Conservation (phyloP, 2,113 vertebrate species). For the Apteryx mantelli region DNA sequence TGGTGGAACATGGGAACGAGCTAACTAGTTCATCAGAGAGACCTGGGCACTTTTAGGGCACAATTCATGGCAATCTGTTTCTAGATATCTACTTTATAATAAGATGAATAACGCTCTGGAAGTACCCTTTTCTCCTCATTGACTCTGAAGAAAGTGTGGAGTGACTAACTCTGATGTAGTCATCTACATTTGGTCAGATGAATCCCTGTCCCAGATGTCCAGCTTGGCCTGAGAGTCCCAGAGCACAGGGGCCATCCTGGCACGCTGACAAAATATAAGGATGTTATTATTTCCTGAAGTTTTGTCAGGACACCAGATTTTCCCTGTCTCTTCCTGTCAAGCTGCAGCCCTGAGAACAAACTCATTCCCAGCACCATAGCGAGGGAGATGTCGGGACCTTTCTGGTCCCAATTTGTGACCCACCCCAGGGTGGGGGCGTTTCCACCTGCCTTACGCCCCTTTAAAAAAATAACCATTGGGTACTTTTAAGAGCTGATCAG, state of each 20-base stretch:
- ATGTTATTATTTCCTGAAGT: slow-evolving; percentile 61
- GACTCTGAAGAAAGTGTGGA: not conserved
- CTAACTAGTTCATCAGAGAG: not conserved
- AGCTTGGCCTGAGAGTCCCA: slow-evolving; percentile 28
- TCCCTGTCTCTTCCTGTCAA: slow-evolving; percentile 66
- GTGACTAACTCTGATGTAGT: slow-evolving; percentile 1
- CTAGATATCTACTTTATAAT: not conserved
- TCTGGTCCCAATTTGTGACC: not conserved
- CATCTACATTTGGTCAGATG: not conserved
- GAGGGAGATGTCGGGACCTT: slow-evolving; percentile 35
- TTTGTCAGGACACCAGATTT: slow-evolving; percentile 63
- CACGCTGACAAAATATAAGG: slow-evolving; percentile 32
- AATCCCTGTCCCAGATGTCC: slow-evolving; percentile 39
- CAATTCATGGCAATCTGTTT: not conserved
- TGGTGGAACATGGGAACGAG: not conserved
- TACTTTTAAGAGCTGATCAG: not conserved
- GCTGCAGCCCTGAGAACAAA: slow-evolving; percentile 63
- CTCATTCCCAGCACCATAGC: slow-evolving; percentile 32
- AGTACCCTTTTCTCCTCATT: not conserved
- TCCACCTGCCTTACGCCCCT: not conserved
- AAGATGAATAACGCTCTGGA: not conserved
- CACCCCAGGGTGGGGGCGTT: not conserved
- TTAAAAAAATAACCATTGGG: not conserved
- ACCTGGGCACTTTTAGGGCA: not conserved
- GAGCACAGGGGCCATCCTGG: slow-evolving; percentile 13